Base-by-base conservation (phyloP, 1,140 invertebrate species). In the Asbolus verrucosus region DNA sequence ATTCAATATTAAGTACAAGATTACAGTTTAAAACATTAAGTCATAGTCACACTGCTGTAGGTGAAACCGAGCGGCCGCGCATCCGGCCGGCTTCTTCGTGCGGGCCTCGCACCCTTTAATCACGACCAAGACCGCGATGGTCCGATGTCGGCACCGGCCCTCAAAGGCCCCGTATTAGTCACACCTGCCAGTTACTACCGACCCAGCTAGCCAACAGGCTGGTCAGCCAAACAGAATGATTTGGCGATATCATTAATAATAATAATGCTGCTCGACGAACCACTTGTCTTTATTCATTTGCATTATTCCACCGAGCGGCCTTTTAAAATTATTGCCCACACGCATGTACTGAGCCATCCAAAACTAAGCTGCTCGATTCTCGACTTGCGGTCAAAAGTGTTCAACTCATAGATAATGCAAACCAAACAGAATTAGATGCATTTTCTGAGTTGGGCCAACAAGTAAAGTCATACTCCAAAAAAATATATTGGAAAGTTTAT, bases 161-260 rank as follows among this genome's bases (percentile, higher is more conserved):
- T 73, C 77, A 79, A 80, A 80, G 76, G 74, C 66, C 61, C 16
- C 67, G 67, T 74, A 74, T 80, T 80, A 80, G 78, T 80, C 78
- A 80, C 78, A 80, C 77, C 78, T 80, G 78, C 78, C 78, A 75
- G 72, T 71, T 73, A 71, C 76, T 72, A 77, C 75, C 74, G 74
- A 73, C 71, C 74, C 73, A 74, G 75, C 71, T 70, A 75, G 69
- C 59, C 36, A 74, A 67, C 69, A 70, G 59, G 63, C 69, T 65
- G 61, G 62, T 54, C 76, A 67, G 74, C 75, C 78, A 73, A 76
- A 77, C 73, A 70, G 75, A 78, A 75, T 77, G 78, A 79, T 79
- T 79, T 79, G 75, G 78, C 78, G 73, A 76, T 77, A 79, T 79
- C 78, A 77, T 79, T 79, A 79, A 79, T 79, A 78, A 79, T 70